Base-by-base conservation (phyloP, 2,888 invertebrate species). In the Dynastes hyllus region DNA sequence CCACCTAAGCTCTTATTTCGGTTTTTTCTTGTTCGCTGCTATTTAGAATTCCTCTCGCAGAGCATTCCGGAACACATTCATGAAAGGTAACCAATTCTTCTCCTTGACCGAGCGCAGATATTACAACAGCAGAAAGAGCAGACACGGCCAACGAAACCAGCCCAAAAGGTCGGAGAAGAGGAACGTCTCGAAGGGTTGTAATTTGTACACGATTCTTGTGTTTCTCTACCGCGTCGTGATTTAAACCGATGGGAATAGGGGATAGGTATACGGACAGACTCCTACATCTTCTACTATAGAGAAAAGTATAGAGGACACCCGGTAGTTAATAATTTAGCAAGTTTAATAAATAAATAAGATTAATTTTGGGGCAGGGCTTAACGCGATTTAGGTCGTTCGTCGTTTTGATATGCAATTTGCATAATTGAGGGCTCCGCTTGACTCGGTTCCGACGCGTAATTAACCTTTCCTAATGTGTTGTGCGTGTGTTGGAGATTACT, bases 11-110 rank as follows among this genome's bases (percentile, higher is more conserved):
- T 55, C n/a, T 16, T 16, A 55, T 16, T 22, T 8, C 22, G 6
- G 1, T 8, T 22, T 22, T 22, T 63, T 32, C 63, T 27, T 29
- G 55, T 32, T 77, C 83, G 80, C 83, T 11, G 2, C 29, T n/a
- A 50, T 69, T 69, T 69, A 13, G 27, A 29, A 51, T 69, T 69
- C 69, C 9, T 27, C 50, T 29, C 51, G 32, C 69, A 51, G n/a
- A 3, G 11, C 11, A 45, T 45, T 45, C 2, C 69, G n/a, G 22
- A 29, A 29, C 69, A 69, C 69, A 51, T 69, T 13, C 13, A 27
- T 69, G 13, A n/a, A 69, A 69, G 69, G 69, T 51, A 69, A 69
- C 51, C 69, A 53, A 69, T 69, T 69, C 69, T 50, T 69, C 69
- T 69, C 51, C 51, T 51, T 5, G 16, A 58, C 22, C 55, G 55